Evolutionary conservation across 2,113 vertebrate genomes (phyloP), one percentile per base, ranked within the genome.

Genomic region (Mungos mungo): DNA sequence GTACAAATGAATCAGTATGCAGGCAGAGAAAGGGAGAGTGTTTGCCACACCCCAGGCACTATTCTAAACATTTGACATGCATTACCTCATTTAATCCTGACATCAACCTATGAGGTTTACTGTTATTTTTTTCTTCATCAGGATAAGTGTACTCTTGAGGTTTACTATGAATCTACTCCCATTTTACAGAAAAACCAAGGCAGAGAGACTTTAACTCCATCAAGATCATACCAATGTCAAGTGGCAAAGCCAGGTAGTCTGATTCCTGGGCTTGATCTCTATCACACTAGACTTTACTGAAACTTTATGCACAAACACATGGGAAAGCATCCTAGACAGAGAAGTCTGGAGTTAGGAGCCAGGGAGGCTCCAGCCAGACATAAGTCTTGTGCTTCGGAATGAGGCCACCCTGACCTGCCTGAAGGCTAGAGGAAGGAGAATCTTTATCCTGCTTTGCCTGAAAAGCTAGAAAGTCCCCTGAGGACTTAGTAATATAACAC

Each of bases 151-250:
- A 77, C 41, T 18, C 41, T 77, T 3, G 68, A 96, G 18, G 31
- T 47, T 54, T 66, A 31, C 57, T 65, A 33, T 74, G 74, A 38
- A 35, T 31, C 85, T 52, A 45, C 21, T 80, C 31, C 41, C 50
- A n/a, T 66, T 87, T 96, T 65, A 80, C 25, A 68, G 57, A 52
- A 96, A 85, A 90, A 94, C 23, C 76, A 77, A 95, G 74, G 4
- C 72, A 74, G 19, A 84, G 50, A 97, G 63, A 93, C 50, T 54
- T 63, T 65, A 35, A 38, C 16, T 52, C 85, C 35, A 89, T 74
- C 85, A 68, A 91, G 29, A 35, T 90, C 54, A 80, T 52, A 69
- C 5, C 3, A 8, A 52, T 69, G 35, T 80, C 47, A 86, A 92
- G 31, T 21, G 38, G 31, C 47, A 41, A 79, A 41, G 16, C 33